Percentiles rank a stretch among this genome's conserved stretches.
phyloP scores from a whole-genome alignment of 1,140 invertebrate genomes.

The Musca domestica region DNA sequence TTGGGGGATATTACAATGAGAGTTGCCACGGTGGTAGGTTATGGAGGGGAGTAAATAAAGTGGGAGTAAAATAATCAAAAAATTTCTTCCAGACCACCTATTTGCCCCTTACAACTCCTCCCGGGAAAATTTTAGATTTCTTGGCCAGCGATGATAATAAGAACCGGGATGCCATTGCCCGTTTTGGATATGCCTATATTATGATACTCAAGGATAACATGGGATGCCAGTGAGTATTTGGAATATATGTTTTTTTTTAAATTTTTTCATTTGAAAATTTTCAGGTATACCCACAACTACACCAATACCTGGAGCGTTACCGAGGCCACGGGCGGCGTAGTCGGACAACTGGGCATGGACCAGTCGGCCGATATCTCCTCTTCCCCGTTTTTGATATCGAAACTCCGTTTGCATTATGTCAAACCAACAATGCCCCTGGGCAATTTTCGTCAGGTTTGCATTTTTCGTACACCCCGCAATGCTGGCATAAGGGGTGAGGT shows the following conservation, averaged over 20 bases:
- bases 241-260: not conserved
- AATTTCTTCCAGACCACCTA: conserved; percentile 13
- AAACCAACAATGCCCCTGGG: conserved; percentile 39
- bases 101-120: not conserved
- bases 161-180: conserved; percentile 12
- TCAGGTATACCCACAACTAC: conserved; percentile 18
- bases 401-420: conserved; percentile 33
- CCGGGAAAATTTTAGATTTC: conserved; percentile 7
- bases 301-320: conserved; percentile 33
- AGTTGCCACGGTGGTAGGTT: conserved; percentile 25
- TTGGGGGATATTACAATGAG: conserved; percentile 26
- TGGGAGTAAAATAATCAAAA: not conserved
- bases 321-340: conserved; percentile 35
- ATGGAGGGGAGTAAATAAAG: not conserved
- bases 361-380: conserved; percentile 36
- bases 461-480: conserved; percentile 48
- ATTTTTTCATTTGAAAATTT: not conserved
- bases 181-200: conserved; percentile 19
- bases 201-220: conserved; percentile 22
- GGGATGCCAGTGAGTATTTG: conserved; percentile 27
- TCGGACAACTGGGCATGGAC: conserved; percentile 38
- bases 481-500: conserved; percentile 39
- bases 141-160: conserved; percentile 4
- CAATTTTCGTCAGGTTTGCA: conserved; percentile 39
- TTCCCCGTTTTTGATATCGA: conserved; percentile 34